A percentile compares a stretch with the other conserved stretches of the same genome.
Conservation (phyloP, 2,797 vertebrate species). For the Echiichthys vipera region DNA sequence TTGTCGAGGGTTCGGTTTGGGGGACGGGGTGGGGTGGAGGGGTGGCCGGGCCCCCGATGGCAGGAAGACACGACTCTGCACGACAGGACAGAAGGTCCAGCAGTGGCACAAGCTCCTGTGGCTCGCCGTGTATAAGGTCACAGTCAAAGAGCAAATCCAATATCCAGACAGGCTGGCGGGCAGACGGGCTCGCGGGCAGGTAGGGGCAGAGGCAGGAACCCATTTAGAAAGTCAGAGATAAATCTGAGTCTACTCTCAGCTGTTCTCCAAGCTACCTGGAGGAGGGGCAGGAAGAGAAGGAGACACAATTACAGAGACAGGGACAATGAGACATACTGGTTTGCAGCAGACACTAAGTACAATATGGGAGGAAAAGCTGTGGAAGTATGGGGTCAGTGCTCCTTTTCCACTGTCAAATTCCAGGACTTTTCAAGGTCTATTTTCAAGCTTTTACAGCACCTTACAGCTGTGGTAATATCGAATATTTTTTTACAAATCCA, state of each 20-base stretch:
- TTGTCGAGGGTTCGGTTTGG: slow-evolving; percentile 28
- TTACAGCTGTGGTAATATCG: too few species aligned
- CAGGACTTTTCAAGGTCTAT: too few species aligned
- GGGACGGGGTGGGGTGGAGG: background rate
- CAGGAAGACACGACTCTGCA: slow-evolving; percentile 67
- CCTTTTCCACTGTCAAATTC: too few species aligned
- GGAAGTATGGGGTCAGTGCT: too few species aligned
- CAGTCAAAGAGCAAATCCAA: slow-evolving; percentile 83
- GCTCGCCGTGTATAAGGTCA: slow-evolving; percentile 80
- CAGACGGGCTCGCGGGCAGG: slow-evolving; percentile 59
- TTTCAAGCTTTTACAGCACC: too few species aligned
- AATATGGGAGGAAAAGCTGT: background rate
- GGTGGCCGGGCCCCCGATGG: slow-evolving; percentile 32
- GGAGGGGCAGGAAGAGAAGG: slow-evolving; percentile 31
- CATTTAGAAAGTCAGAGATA: slow-evolving; percentile 70
- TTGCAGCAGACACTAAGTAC: background rate
- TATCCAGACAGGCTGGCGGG: slow-evolving; percentile 73
- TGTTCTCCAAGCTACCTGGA: slow-evolving; percentile 52
- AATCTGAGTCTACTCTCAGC: slow-evolving; percentile 71
- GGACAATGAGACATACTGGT: slow-evolving; percentile 43
- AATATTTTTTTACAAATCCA: too few species aligned
- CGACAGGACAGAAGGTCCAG: slow-evolving; percentile 72
- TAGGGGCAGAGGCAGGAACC: slow-evolving; percentile 58
- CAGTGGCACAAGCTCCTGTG: slow-evolving; percentile 68
- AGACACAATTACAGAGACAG: slow-evolving; percentile 36